These are phyloP conservation scores for Aurelia sp. DNA, from an alignment of 30 jellyfish, hydroid and myxozoan species.

Conservation along the genomic window DNA sequence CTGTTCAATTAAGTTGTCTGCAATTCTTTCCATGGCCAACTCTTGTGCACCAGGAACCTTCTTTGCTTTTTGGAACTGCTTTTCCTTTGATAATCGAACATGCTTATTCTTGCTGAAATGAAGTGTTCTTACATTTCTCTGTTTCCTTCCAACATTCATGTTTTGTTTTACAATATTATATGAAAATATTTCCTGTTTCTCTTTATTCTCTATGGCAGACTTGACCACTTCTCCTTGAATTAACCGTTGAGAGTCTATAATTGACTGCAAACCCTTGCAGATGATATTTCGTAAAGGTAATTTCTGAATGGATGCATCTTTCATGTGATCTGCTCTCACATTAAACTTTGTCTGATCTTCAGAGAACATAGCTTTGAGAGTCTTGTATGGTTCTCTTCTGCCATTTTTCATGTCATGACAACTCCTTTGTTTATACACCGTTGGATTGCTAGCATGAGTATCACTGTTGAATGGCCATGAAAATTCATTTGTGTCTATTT, in stretches of 20 bases:
- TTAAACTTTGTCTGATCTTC: neutral
- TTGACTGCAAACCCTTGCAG: too few species aligned
- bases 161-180: neutral
- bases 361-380: neutral
- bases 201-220: too few species aligned
- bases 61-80: neutral
- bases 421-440: too few species aligned
- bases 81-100: neutral
- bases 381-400: neutral
- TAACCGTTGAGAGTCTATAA: too few species aligned
- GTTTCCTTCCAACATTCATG: neutral
- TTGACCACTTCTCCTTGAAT: too few species aligned
- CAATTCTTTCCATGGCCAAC: conserved; percentile 36
- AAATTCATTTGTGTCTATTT: neutral
- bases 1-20: conserved; percentile 27
- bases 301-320: neutral
- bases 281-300: too few species aligned
- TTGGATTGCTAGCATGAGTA: too few species aligned
- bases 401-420: neutral
- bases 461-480: neutral
- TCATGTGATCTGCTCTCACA: too few species aligned
- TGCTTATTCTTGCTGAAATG: neutral
- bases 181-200: too few species aligned
- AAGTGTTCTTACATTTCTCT: neutral
- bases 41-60: conserved; percentile 47